phyloP scores from a whole-genome alignment of 2,888 invertebrate species.

The Copidosoma aretas region DNA sequence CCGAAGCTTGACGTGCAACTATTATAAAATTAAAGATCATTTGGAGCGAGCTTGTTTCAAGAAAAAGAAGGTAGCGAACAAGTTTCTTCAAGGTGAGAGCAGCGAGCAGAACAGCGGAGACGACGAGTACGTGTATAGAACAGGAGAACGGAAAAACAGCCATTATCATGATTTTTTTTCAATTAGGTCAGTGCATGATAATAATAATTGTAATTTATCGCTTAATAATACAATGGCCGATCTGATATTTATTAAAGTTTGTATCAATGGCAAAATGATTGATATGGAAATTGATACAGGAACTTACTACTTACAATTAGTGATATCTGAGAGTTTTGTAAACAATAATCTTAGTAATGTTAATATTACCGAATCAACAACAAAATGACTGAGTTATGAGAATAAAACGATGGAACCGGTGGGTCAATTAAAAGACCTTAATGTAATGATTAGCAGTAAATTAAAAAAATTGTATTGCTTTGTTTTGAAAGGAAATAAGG shows the following conservation, averaged over 20 bases:
- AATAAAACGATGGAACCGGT: slow-evolving; percentile 22
- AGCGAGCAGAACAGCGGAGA: slow-evolving; percentile 17
- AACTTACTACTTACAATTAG: slow-evolving; percentile 21
- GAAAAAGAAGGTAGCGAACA: slow-evolving; percentile 6
- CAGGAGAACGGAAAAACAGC: background rate
- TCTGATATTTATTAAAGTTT: slow-evolving; percentile 15
- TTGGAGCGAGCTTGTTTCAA: no score
- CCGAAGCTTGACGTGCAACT: no score
- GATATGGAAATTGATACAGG: slow-evolving; percentile 41
- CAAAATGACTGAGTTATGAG: slow-evolving; percentile 21
- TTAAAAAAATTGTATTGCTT: slow-evolving; percentile 21
- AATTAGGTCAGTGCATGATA: slow-evolving; percentile 8
- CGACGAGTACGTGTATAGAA: slow-evolving; percentile 1
- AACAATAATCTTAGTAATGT: slow-evolving; percentile 17
- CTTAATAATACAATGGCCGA: slow-evolving; percentile 3
- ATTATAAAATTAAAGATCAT: no score
- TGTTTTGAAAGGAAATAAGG: slow-evolving; percentile 30
- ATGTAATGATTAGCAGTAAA: slow-evolving; percentile 14
- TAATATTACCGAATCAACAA: slow-evolving; percentile 14
- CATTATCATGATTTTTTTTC: background rate
- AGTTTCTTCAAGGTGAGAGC: slow-evolving; percentile 31
- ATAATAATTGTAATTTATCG: slow-evolving; percentile 11
- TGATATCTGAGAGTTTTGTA: slow-evolving; percentile 29
- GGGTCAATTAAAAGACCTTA: slow-evolving; percentile 22
- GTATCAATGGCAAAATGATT: slow-evolving; percentile 20